These are phyloP conservation scores for Oophaga sylvatica DNA, from an alignment of 2,797 vertebrate species.

Conservation along the genomic window DNA sequence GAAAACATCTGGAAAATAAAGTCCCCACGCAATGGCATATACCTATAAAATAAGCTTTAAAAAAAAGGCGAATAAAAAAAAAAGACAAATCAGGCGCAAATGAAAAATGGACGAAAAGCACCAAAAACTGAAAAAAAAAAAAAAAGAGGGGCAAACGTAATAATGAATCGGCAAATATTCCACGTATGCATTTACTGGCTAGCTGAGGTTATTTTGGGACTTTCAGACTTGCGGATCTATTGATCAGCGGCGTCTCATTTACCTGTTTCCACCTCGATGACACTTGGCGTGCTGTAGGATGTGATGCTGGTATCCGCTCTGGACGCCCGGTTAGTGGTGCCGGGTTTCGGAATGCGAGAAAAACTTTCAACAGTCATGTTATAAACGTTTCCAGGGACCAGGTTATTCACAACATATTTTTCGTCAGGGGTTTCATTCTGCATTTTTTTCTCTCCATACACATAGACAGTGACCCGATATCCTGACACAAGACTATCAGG, in stretches of 20 bases:
- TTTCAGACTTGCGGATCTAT: not conserved
- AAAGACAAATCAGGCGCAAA: too few relatives aligned
- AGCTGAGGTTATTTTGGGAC: not conserved
- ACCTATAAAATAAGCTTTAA: too few relatives aligned
- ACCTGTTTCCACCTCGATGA: slow-evolving; percentile 39
- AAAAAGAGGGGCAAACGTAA: too few relatives aligned
- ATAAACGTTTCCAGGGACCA: slow-evolving; percentile 56
- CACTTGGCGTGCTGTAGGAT: not conserved
- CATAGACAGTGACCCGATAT: slow-evolving; percentile 6
- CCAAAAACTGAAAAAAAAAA: too few relatives aligned
- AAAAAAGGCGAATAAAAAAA: too few relatives aligned
- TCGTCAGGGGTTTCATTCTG: not conserved
- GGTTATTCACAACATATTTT: not conserved
- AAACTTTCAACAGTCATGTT: slow-evolving; percentile 40
- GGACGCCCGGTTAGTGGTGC: not conserved
- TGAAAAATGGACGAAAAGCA: too few relatives aligned
- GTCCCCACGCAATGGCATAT: too few relatives aligned
- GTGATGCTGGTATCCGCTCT: not conserved
- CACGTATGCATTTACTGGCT: not conserved
- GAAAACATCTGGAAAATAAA: too few relatives aligned
- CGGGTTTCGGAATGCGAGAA: not conserved
- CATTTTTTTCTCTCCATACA: not conserved
- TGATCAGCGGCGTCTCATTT: not conserved
- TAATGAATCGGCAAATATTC: too few relatives aligned
- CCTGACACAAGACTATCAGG: not conserved